These are phyloP conservation scores for Antheraea pernyi DNA, from an alignment of 1,140 invertebrate genomes.

Conservation along the genomic window DNA sequence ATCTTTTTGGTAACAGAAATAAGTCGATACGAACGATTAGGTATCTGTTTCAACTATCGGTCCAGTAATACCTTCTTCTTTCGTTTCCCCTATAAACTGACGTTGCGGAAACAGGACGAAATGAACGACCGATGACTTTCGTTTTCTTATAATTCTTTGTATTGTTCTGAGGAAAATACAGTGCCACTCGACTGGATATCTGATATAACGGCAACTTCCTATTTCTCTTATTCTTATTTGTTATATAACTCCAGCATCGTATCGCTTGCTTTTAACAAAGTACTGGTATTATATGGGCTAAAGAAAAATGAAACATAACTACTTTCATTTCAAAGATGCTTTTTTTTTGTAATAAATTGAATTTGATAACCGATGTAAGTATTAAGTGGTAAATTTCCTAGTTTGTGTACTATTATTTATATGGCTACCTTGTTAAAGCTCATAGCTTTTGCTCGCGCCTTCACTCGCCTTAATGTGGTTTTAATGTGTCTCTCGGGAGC, in stretches of 20 bases:
- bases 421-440: too few relatives aligned
- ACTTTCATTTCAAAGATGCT: too few relatives aligned
- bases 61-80: slow-evolving; percentile 38
- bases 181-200: slow-evolving; percentile 31
- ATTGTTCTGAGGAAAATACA: slow-evolving; percentile 35
- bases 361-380: too few relatives aligned
- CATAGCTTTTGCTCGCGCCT: too few relatives aligned
- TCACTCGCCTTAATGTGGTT: too few relatives aligned
- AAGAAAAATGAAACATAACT: too few relatives aligned
- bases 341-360: too few relatives aligned
- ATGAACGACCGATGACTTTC: slow-evolving; percentile 54
- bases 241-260: background rate
- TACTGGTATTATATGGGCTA: too few relatives aligned
- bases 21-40: slow-evolving; percentile 13
- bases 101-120: slow-evolving; percentile 46
- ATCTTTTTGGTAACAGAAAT: background rate
- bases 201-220: slow-evolving; percentile 30
- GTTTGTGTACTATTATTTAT: too few relatives aligned
- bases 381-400: too few relatives aligned
- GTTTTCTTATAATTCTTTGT: slow-evolving; percentile 46
- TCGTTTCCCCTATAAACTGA: slow-evolving; percentile 42
- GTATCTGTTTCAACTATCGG: slow-evolving; percentile 36
- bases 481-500: too few relatives aligned
- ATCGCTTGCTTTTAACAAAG: too few relatives aligned
- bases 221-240: slow-evolving; percentile 26